Base-by-base conservation (phyloP, 2,113 vertebrate genomes). In the Loxodonta africana region DNA sequence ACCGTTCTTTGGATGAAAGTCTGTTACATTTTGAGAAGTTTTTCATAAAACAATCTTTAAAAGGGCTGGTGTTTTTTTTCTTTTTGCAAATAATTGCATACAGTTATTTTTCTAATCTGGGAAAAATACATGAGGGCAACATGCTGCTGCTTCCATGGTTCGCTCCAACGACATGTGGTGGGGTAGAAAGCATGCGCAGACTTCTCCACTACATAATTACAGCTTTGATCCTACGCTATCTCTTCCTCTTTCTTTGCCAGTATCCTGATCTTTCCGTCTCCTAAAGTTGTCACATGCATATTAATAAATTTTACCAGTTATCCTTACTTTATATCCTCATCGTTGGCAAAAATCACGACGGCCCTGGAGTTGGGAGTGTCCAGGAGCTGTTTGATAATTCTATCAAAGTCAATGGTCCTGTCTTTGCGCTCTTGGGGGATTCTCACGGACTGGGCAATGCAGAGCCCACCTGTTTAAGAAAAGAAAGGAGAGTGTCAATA, bases 391-490 rank as follows among this genome's bases (percentile, higher is more conserved):
- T 97, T 99, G 98, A 99, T 99, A 94, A 99, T 99, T 95, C 98
- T 99, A 76, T 99, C 99, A 5, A 99, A 99, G 98, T 99, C 99
- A 0, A 98, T 99, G 46, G 98, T 98, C 84, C 98, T 99, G 98
- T 99, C 98, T 98, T 99, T 99, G 98, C 98, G 99, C 63, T 99
- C 99, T 73, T 99, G 99, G 48, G 99, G 99, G 92, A 99, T 99
- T 98, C 99, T 99, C 99, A 99, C 98, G 0, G 99, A 99, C 99
- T 99, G 99, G 87, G 99, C 99, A 62, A 99, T 99, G 98, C 99
- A 99, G 98, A 99, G 99, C 91, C 99, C 99, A 97, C 99, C 99
- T 99, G 98, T 85, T 92, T 88, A 96, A 90, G 95, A 88, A 91
- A 90, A 97, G 77, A 97, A 95, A 97, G 83, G 88, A 97, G 33